Percentiles rank a stretch among this genome's conserved stretches.
phyloP scores from a whole-genome alignment of 2,797 vertebrate species.

The Sandelia bainsii region DNA sequence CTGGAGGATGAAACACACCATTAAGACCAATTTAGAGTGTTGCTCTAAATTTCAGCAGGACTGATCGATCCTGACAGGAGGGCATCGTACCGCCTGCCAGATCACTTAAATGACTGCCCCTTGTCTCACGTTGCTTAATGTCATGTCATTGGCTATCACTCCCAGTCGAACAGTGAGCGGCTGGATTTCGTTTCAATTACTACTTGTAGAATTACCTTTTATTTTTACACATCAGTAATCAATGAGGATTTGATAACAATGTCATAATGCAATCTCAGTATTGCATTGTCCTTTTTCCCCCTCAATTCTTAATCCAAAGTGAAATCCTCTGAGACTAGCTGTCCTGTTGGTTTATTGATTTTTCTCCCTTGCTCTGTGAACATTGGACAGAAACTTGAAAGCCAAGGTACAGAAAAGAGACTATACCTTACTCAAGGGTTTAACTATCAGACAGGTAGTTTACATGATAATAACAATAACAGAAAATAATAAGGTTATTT shows the following conservation, averaged over 20 bases:
- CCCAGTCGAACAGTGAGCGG: conserved; percentile 67
- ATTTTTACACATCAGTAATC: conserved; percentile 82
- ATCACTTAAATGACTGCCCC: conserved; percentile 87
- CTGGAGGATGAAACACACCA: conserved; percentile 84
- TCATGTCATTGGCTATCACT: conserved; percentile 84
- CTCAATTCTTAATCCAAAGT: conserved; percentile 82
- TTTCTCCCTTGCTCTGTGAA: conserved; percentile 75
- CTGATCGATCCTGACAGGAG: conserved; percentile 89
- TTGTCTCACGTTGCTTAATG: conserved; percentile 82
- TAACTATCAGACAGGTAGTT: conserved; percentile 56
- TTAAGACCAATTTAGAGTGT: conserved; percentile 87
- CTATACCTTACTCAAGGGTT: conserved; percentile 62
- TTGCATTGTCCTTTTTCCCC: conserved; percentile 64
- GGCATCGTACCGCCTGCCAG: conserved; percentile 84
- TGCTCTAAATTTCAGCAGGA: conserved; percentile 86
- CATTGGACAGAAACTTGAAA: conserved; percentile 78
- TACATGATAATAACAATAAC: conserved; percentile 45
- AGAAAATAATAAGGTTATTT: conserved; percentile 25
- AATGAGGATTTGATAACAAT: conserved; percentile 84
- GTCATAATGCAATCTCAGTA: conserved; percentile 77
- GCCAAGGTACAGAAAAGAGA: conserved; percentile 71
- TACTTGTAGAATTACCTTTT: conserved; percentile 82
- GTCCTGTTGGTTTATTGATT: conserved; percentile 87
- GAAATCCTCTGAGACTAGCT: conserved; percentile 83
- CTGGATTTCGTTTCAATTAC: conserved; percentile 82